Percentiles rank a stretch among this genome's conserved stretches.
Conservation (phyloP, 37 sponge, comb jelly and placozoan species). For the Tethya wilhelma region DNA sequence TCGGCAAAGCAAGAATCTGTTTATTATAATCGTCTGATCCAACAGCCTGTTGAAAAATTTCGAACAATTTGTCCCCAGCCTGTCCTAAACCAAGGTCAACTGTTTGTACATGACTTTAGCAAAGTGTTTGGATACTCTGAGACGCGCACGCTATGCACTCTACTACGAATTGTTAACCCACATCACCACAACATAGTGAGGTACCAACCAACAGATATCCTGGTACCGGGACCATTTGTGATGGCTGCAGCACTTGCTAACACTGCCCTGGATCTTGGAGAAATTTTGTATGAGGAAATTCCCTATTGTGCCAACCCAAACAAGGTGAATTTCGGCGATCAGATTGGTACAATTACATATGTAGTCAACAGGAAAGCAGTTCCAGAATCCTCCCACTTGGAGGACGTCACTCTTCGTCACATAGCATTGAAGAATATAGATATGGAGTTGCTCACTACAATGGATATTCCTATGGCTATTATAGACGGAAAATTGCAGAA, state of each 20-base stretch:
- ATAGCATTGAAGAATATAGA: not conserved
- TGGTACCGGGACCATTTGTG: constrained; percentile 56
- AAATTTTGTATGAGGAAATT: constrained; percentile 30
- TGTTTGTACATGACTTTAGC: constrained; percentile 21
- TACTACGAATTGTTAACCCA: constrained; percentile 38
- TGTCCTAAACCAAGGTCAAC: constrained; percentile 21
- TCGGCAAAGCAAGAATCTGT: too few relatives aligned
- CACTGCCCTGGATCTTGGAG: constrained; percentile 8
- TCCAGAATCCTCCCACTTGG: not conserved
- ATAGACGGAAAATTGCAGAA: not conserved
- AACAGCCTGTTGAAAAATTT: constrained; percentile 6
- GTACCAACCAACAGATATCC: constrained; percentile 36
- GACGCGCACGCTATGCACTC: constrained; percentile 20
- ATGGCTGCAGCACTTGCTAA: constrained; percentile 37
- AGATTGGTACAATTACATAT: constrained; percentile 29
- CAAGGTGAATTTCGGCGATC: constrained; percentile 50
- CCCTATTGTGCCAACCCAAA: constrained; percentile 16
- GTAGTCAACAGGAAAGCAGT: not conserved
- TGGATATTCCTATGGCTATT: not conserved
- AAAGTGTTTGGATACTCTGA: constrained; percentile 30
- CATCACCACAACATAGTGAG: constrained; percentile 54
- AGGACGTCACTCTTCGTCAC: not conserved
- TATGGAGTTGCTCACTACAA: not conserved
- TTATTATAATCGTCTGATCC: not conserved
- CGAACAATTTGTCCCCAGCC: not conserved